Evolutionary conservation across 2,113 vertebrate species (phyloP).

Genomic region (Tragulus kanchil): DNA sequence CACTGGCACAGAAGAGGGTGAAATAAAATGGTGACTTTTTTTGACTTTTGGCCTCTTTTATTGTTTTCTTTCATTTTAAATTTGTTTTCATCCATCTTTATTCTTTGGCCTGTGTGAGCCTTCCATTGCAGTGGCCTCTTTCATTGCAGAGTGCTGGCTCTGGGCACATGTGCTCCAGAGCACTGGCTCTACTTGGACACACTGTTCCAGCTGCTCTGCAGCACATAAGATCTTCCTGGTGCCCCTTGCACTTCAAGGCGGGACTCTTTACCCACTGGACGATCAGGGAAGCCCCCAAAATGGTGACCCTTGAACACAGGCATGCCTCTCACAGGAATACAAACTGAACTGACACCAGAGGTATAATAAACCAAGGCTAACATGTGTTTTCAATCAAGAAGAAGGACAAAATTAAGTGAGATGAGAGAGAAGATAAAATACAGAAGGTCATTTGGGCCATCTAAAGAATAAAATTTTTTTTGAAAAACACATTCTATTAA

Average conservation of each 20-base stretch:
- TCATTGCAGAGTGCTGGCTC: too few relatives aligned
- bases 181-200: too few relatives aligned
- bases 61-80: too few relatives aligned
- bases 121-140: too few relatives aligned
- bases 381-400: not conserved
- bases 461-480: conserved; percentile 51
- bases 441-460: conserved; percentile 54
- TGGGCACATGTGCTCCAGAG: too few relatives aligned
- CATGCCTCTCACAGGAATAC: not conserved
- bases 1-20: not conserved
- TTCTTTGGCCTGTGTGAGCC: too few relatives aligned
- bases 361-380: not conserved
- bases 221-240: too few relatives aligned
- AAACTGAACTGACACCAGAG: not conserved
- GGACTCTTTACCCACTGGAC: too few relatives aligned
- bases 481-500: conserved; percentile 60
- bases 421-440: conserved; percentile 39
- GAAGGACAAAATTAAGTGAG: conserved; percentile 5
- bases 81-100: too few relatives aligned
- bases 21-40: conserved; percentile 30
- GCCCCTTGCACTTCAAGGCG: too few relatives aligned
- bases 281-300: not conserved
- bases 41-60: too few relatives aligned
- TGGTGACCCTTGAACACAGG: not conserved
- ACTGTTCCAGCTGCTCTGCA: too few relatives aligned